Conservation (phyloP, 37 sponge, comb jelly and placozoan species). For the Agelas oroides region DNA sequence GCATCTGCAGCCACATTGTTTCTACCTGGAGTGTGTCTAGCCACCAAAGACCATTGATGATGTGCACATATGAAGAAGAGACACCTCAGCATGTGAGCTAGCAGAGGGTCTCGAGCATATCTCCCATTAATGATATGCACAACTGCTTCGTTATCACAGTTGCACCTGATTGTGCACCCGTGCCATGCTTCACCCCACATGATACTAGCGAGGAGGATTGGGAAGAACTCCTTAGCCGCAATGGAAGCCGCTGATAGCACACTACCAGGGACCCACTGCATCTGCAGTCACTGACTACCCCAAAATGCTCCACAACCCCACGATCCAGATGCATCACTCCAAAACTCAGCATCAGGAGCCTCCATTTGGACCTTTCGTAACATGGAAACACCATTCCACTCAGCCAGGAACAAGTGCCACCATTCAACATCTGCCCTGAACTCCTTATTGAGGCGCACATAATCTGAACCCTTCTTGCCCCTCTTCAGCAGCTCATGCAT, state of each 20-base stretch:
- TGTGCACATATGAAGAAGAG: neutral
- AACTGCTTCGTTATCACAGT: constrained; percentile 8
- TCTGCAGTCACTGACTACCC: constrained; percentile 1
- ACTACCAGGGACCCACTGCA: neutral
- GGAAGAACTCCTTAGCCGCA: neutral
- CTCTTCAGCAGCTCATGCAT: too few relatives aligned
- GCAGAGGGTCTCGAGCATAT: neutral
- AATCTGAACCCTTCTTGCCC: too few relatives aligned
- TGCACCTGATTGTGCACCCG: too few relatives aligned
- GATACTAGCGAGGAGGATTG: neutral
- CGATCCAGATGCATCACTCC: neutral
- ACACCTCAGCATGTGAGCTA: constrained; percentile 10
- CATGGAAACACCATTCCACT: constrained; percentile 9
- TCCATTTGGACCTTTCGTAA: neutral
- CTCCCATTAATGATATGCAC: neutral
- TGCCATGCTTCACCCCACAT: neutral
- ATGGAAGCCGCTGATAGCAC: neutral
- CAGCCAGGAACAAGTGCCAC: constrained; percentile 24
- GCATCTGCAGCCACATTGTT: constrained; percentile 47
- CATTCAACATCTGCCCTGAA: constrained; percentile 9
- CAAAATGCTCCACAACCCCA: neutral
- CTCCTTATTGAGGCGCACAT: neutral
- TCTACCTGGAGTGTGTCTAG: constrained; percentile 12
- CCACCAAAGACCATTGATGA: neutral
- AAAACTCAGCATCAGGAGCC: neutral